Evolutionary conservation across 2,113 vertebrate species (phyloP).

Genomic region (Aix galericulata): DNA sequence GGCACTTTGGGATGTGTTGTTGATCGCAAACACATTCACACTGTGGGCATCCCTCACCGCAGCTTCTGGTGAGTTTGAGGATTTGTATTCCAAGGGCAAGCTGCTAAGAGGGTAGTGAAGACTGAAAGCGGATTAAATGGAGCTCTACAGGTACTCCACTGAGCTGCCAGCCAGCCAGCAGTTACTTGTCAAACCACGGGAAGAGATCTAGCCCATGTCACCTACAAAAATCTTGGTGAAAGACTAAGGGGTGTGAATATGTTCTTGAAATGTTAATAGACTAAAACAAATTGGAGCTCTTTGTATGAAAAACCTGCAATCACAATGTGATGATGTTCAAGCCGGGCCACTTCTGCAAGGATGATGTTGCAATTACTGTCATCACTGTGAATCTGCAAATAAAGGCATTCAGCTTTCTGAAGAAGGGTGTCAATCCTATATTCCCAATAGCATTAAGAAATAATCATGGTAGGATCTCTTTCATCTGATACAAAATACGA

Average conservation of each 20-base stretch:
- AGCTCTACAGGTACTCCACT: neutral
- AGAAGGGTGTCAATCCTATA: neutral
- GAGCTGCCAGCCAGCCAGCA: neutral
- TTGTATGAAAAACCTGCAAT: neutral
- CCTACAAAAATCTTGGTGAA: neutral
- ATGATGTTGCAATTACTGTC: neutral
- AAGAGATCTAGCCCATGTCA: neutral
- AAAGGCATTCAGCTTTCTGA: rapidly evolving
- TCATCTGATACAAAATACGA: neutral
- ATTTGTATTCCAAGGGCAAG: neutral
- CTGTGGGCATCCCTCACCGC: neutral
- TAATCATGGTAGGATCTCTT: neutral
- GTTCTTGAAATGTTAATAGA: neutral
- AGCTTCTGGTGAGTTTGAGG: neutral
- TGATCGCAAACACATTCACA: neutral
- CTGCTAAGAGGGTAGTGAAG: neutral
- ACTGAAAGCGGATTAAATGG: neutral
- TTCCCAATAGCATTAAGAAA: neutral
- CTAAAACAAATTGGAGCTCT: neutral
- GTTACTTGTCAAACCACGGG: neutral
- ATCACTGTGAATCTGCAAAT: neutral
- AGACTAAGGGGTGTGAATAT: neutral
- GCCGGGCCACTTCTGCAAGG: neutral
- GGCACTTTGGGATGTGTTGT: neutral
- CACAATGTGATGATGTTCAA: neutral